Conservation (phyloP, 2,797 vertebrate genomes). For the Pogonophryne albipinna region DNA sequence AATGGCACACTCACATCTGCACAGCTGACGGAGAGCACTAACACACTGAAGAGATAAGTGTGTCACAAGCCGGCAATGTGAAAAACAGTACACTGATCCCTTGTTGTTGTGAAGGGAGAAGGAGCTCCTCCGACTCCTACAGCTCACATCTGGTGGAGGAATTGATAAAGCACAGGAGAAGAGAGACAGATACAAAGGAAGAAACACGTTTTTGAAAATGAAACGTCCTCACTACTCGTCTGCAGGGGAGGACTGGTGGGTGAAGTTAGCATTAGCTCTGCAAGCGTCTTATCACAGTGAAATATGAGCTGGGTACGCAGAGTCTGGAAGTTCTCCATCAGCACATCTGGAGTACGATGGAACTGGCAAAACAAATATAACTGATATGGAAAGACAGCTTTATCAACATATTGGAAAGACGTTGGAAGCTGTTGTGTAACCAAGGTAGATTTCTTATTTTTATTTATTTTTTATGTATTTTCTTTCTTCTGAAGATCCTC, state of each 20-base stretch:
- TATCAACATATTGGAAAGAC: conserved; percentile 38
- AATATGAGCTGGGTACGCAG: conserved; percentile 52
- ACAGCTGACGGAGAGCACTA: conserved; percentile 36
- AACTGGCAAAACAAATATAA: conserved; percentile 64
- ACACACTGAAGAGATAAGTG: conserved; percentile 35
- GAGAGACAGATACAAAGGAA: conserved; percentile 37
- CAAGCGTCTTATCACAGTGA: conserved; percentile 57
- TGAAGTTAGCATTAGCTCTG: conserved; percentile 48
- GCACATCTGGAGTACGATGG: conserved; percentile 78
- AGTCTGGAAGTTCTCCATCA: conserved; percentile 46
- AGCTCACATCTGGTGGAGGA: conserved; percentile 81
- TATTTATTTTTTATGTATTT: neutral
- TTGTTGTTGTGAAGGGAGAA: conserved; percentile 63
- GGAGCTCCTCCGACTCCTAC: conserved; percentile 59
- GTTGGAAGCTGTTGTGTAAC: conserved; percentile 30
- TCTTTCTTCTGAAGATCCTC: conserved; percentile 85
- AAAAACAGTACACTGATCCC: conserved; percentile 59
- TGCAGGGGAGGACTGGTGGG: conserved; percentile 39
- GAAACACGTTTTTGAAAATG: conserved; percentile 53
- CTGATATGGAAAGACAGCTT: conserved; percentile 62
- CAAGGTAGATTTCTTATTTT: conserved; percentile 29
- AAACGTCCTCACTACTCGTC: conserved; percentile 38
- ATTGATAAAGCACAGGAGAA: conserved; percentile 64
- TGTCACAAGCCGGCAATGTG: conserved; percentile 47
- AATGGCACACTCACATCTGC: conserved; percentile 22